Evolutionary conservation across 2,888 invertebrate species (phyloP), one percentile per base, ranked within the genome.

Genomic region (Troides aeacus): DNA sequence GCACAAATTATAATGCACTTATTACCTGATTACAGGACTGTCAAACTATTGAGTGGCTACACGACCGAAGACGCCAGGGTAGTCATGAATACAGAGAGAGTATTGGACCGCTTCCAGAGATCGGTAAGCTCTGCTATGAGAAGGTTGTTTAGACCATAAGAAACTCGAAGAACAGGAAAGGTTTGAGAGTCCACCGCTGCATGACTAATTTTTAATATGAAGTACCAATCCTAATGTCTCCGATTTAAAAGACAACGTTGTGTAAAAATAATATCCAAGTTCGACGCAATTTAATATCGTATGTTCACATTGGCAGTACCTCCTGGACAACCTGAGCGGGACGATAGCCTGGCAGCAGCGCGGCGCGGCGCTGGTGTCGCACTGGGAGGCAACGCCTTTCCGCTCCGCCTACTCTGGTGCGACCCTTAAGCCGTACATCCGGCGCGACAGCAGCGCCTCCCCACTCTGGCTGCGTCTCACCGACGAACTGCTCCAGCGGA

Each of bases 381-480:
- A 84, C 71, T 84, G 86, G 39, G 93, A 93, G 72, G 88, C 93
- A 30, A 85, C 93, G 60, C 81, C 94, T 18, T 94, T 96, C 79
- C 93, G 95, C 69, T 96, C 96, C 46, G 94, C 95, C 0, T 94
- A 95, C 81, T 95, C 96, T 7, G 94, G 94, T 73, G 94, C 96
- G 66, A 86, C 95, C 67, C 93, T 98, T 69, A 96, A 97, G 85
- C 98, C 98, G 0, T 98, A 95, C 85, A 97, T 98, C 74, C 93
- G 96, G 74, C 92, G 97, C 75, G 97, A 97, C 81, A 82, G 84
- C 10, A 90, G 93, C 72, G 93, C 94, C 23, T 87, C 82, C 63
- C 97, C 98, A 0, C 83, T 93, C 0, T 97, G 97, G 96, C 83
- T 98, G 63, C 89, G 89, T 75, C 86, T 98, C 62, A 94, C 95